Conservation (phyloP, 2,888 invertebrate genomes). For the Anarsia innoxiella region DNA sequence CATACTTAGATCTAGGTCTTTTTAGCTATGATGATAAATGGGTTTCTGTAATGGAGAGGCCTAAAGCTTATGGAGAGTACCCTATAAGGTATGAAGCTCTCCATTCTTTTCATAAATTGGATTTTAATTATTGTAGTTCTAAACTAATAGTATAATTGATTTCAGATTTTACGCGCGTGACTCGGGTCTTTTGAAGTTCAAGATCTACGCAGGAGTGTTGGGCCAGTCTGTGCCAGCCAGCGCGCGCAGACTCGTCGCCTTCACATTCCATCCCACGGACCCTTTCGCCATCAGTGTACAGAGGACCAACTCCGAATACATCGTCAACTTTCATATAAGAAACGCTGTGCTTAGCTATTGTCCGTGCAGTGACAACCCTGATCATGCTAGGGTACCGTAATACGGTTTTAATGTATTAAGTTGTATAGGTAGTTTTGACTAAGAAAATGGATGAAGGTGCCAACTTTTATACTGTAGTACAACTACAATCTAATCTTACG, state of each 20-base stretch:
- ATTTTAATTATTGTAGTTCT: constrained; percentile 1
- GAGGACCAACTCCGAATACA: constrained; percentile 92
- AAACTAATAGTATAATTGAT: too few species aligned
- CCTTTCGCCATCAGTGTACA: constrained; percentile 97
- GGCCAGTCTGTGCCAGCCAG: constrained; percentile 81
- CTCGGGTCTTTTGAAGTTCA: constrained; percentile 87
- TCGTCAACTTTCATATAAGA: constrained; percentile 95
- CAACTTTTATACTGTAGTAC: too few species aligned
- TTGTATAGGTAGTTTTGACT: too few species aligned
- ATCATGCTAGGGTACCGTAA: too few species aligned
- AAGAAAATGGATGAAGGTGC: too few species aligned
- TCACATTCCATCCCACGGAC: constrained; percentile 96
- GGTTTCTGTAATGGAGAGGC: constrained; percentile 96
- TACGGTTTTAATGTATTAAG: too few species aligned
- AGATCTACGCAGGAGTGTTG: constrained; percentile 89
- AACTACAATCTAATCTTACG: too few species aligned
- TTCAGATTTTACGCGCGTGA: constrained; percentile 87
- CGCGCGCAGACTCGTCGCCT: constrained; percentile 89
- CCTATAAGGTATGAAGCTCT: constrained; percentile 92
- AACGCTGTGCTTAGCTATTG: constrained; percentile 69
- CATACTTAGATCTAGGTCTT: constrained; percentile 92
- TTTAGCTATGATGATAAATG: constrained; percentile 97
- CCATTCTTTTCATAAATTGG: too few species aligned
- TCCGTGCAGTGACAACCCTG: constrained; percentile 1
- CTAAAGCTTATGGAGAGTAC: constrained; percentile 93